These are phyloP conservation scores for Calliopum simillimum DNA, from an alignment of 2,888 invertebrate genomes.

Conservation along the genomic window DNA sequence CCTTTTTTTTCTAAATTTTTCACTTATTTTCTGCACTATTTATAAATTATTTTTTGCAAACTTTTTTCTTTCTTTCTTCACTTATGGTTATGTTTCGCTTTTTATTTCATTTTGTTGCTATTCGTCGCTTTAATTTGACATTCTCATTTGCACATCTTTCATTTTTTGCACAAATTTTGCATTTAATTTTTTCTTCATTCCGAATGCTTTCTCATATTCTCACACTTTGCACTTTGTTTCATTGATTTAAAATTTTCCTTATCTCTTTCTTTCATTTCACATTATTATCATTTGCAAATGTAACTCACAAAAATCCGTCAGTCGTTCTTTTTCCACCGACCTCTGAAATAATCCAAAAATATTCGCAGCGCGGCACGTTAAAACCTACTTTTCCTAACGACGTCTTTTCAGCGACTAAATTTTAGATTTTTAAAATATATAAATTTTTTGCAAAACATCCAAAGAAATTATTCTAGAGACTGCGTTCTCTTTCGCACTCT, in stretches of 20 bases:
- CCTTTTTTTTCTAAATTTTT: neutral
- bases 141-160: conserved; percentile 28
- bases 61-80: conserved; percentile 9
- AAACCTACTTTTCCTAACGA: conserved; percentile 1
- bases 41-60: conserved; percentile 24
- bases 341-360: neutral
- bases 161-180: conserved; percentile 30
- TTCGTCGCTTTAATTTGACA: conserved; percentile 34
- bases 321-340: neutral
- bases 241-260: neutral
- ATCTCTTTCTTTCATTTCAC: conserved; percentile 31
- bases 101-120: conserved; percentile 34
- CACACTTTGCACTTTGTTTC: conserved; percentile 25
- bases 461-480: too few species aligned
- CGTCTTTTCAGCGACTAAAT: too few species aligned
- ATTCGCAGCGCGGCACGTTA: neutral
- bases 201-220: conserved; percentile 19
- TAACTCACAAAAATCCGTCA: too few species aligned
- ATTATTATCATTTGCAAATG: neutral
- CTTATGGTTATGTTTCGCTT: neutral
- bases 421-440: too few species aligned
- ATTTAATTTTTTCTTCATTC: conserved; percentile 6
- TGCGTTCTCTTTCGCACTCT: too few species aligned
- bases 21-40: conserved; percentile 19
- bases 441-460: too few species aligned